Evolutionary conservation across 2,113 vertebrate genomes (phyloP).

Genomic region (Urocolius indicus): DNA sequence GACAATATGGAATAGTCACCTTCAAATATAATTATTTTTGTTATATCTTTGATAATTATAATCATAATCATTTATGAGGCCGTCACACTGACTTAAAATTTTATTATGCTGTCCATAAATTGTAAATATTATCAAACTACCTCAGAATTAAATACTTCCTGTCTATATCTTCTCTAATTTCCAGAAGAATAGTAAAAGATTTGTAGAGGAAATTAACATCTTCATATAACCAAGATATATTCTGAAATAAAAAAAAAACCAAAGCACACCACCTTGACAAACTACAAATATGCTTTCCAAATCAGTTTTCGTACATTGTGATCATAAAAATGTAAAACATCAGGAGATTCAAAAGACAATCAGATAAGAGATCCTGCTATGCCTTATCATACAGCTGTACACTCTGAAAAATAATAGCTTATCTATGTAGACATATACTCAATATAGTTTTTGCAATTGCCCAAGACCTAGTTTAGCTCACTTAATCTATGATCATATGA

Average conservation of each 20-base stretch:
- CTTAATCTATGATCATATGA: background rate
- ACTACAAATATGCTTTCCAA: background rate
- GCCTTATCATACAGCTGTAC: background rate
- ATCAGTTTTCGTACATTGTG: background rate
- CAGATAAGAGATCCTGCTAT: background rate
- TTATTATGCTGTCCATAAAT: background rate
- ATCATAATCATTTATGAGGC: background rate
- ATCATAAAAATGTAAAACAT: background rate
- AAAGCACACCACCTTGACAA: background rate
- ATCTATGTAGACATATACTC: background rate
- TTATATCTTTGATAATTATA: background rate
- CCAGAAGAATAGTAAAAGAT: background rate
- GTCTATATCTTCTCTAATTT: background rate
- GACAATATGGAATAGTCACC: background rate
- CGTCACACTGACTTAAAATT: background rate
- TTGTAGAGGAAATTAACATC: background rate
- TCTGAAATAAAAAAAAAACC: background rate
- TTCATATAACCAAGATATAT: background rate
- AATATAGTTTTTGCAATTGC: background rate
- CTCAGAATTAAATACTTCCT: background rate
- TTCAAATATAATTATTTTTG: background rate
- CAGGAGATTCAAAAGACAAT: background rate
- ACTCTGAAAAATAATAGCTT: background rate
- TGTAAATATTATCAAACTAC: background rate
- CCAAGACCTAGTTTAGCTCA: background rate